phyloP scores from a whole-genome alignment of 2,113 vertebrate genomes.

The Datnioides undecimradiatus region DNA sequence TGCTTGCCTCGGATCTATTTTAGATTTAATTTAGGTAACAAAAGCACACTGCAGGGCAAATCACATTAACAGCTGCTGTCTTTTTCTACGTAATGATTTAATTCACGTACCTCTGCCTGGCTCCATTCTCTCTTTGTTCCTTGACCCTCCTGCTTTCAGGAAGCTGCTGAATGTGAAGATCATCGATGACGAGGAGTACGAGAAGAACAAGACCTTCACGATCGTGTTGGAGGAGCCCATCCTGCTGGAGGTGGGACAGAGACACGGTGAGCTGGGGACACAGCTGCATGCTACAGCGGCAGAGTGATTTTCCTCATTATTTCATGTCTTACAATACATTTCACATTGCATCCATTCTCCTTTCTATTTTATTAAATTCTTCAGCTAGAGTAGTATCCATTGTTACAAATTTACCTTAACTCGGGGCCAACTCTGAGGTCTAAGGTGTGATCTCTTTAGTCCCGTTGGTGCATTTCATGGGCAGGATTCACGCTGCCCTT shows the following conservation, averaged over 20 bases:
- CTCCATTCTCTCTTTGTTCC: neutral
- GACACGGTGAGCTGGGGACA: slow-evolving; percentile 80
- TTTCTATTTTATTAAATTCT: slow-evolving; percentile 31
- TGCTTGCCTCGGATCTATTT: slow-evolving; percentile 36
- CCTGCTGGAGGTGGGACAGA: slow-evolving; percentile 85
- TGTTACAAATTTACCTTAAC: neutral
- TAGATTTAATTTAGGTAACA: slow-evolving; percentile 12
- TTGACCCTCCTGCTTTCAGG: slow-evolving; percentile 68
- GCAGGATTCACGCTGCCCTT: neutral
- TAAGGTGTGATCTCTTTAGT: neutral
- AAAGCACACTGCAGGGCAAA: slow-evolving; percentile 1
- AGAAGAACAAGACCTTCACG: slow-evolving; percentile 90
- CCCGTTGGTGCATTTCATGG: neutral
- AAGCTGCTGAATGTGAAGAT: slow-evolving; percentile 88
- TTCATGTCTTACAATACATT: slow-evolving; percentile 4
- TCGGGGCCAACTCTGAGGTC: neutral
- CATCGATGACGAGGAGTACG: slow-evolving; percentile 90
- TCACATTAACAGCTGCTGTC: neutral
- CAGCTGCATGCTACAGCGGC: neutral
- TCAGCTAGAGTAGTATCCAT: neutral
- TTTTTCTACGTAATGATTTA: neutral
- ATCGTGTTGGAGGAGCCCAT: slow-evolving; percentile 86
- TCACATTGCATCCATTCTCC: neutral
- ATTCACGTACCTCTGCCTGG: neutral
- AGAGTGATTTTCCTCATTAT: slow-evolving; percentile 7